These are phyloP conservation scores for Rhincodon typus DNA, from an alignment of 2,797 vertebrate genomes.

Conservation along the genomic window DNA sequence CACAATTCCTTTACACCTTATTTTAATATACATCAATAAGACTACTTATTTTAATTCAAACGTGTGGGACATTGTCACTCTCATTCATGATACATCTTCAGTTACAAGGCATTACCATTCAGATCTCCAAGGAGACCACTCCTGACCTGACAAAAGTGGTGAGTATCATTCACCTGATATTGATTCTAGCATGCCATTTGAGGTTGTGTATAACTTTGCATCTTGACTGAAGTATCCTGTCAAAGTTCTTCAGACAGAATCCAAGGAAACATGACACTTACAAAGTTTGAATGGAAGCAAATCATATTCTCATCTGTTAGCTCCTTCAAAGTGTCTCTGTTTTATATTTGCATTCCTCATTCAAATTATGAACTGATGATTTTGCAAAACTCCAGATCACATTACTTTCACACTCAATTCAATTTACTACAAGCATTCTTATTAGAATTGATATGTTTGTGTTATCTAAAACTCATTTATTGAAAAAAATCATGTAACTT, in stretches of 20 bases:
- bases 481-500: not conserved
- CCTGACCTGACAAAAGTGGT: not conserved
- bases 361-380: not conserved
- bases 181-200: not conserved
- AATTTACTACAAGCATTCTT: not conserved
- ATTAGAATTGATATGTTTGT: conserved; percentile 19
- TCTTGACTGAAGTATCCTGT: not conserved
- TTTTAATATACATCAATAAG: not conserved
- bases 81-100: not conserved
- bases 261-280: not conserved
- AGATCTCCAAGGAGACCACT: not conserved
- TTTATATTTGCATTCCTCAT: not conserved
- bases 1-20: not conserved
- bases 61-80: not conserved
- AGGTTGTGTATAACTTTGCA: not conserved
- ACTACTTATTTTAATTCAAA: not conserved
- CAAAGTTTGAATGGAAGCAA: not conserved
- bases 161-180: not conserved
- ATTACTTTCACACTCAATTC: not conserved
- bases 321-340: not conserved
- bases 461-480: not conserved
- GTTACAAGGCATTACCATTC: not conserved
- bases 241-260: not conserved
- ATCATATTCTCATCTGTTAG: not conserved
- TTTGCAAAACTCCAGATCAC: not conserved